Conservation (phyloP, 2,888 invertebrate genomes). For the Dysmachus trigonus region DNA sequence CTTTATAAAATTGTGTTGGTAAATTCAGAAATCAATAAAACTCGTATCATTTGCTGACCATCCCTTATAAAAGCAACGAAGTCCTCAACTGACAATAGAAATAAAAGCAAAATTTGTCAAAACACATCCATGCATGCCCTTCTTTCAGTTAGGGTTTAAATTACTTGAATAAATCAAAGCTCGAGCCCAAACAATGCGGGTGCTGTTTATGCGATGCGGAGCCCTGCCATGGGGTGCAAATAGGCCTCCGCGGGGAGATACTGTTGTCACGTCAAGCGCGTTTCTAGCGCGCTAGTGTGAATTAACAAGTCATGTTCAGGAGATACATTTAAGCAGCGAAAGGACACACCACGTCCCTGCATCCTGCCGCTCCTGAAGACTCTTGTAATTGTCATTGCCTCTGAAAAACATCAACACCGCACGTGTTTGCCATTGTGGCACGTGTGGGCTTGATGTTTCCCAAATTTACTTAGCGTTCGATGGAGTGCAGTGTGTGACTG, state of each 20-base stretch:
- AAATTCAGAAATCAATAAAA: neutral
- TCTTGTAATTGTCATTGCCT: constrained; percentile 46
- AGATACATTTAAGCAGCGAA: constrained; percentile 24
- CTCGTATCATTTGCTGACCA: neutral
- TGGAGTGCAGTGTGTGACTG: constrained; percentile 15
- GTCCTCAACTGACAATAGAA: neutral
- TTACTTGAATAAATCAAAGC: constrained; percentile 46
- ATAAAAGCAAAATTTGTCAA: constrained; percentile 28
- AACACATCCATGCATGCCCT: neutral
- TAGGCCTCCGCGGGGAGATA: neutral
- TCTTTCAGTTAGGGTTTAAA: constrained; percentile 27
- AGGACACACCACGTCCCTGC: neutral
- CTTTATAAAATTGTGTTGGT: neutral
- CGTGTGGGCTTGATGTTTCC: constrained; percentile 46
- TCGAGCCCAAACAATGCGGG: constrained; percentile 35
- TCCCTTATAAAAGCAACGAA: neutral
- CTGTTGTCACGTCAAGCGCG: neutral
- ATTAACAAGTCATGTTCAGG: constrained; percentile 21
- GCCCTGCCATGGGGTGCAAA: neutral
- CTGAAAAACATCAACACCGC: constrained; percentile 46
- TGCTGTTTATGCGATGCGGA: neutral
- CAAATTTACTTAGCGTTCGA: constrained; percentile 44
- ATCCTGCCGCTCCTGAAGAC: neutral
- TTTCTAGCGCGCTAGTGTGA: neutral
- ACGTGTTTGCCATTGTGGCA: constrained; percentile 47